Evolutionary conservation across 2,113 vertebrate species (phyloP).

Genomic region (Eptesicus fuscus): DNA sequence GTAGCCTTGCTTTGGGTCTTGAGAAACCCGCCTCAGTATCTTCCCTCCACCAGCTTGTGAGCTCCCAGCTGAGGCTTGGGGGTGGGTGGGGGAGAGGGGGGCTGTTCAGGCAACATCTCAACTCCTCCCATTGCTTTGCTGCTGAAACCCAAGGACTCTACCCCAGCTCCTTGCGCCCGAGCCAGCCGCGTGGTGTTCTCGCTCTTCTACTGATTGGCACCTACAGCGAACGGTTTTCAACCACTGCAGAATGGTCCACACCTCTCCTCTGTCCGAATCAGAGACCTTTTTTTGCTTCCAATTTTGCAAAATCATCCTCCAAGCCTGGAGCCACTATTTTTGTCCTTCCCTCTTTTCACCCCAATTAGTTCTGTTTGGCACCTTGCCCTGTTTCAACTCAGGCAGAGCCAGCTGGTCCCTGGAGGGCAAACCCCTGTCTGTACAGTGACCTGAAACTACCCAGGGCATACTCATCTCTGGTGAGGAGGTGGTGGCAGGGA

Average conservation of each 20-base stretch:
- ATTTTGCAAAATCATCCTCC: background rate
- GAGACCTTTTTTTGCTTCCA: background rate
- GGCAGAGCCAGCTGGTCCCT: background rate
- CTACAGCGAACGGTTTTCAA: background rate
- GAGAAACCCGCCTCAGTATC: background rate
- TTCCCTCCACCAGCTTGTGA: background rate
- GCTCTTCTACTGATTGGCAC: background rate
- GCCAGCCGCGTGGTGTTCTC: fast-evolving
- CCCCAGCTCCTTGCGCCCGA: fast-evolving
- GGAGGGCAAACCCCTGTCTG: background rate
- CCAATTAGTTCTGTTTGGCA: fast-evolving
- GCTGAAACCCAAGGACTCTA: background rate
- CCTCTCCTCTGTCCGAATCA: background rate
- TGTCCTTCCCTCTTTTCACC: background rate
- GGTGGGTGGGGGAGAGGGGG: background rate
- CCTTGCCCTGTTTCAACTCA: background rate
- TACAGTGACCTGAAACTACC: background rate
- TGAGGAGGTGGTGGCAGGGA: background rate
- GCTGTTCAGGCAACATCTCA: background rate
- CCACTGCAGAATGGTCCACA: background rate
- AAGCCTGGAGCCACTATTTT: background rate
- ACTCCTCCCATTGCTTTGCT: background rate
- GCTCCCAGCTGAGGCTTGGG: background rate
- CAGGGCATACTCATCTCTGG: fast-evolving
- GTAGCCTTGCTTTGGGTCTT: background rate